Base-by-base conservation (phyloP, 2,113 vertebrate genomes). In the Myiagra hebetior region DNA sequence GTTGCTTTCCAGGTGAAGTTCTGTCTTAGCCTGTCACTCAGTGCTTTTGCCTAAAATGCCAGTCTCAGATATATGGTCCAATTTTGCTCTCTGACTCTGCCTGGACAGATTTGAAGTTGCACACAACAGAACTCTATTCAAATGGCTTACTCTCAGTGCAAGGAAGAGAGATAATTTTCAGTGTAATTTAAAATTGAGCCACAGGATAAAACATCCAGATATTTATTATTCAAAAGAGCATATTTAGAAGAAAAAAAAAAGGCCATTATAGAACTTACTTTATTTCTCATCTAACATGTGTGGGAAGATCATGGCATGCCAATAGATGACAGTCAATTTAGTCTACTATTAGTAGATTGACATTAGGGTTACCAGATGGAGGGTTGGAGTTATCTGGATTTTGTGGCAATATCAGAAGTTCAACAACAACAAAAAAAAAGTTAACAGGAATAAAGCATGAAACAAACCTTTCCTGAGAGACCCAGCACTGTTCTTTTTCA, bases 381-480 rank as follows among this genome's bases (percentile, higher is more conserved):
- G 79, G 64, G 3, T 57, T 98, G 21, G 21, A 96, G 91, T 84
- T 95, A 96, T 17, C 84, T 93, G 17, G 94, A 98, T 56, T 97
- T 98, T 84, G 76, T 95, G 33, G 37, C 39, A 11, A 89, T 96
- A 67, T 84, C 96, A 18, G 76, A 98, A 98, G 95, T 97, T 98
- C 95, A 70, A 52, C 35, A 56, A 60, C 35, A 24, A 42, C 35
- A 56, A 60, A 14, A 37, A 22, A 27, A 42, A 41, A 30, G 8
- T 26, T 59, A 59, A 30, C 28, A 42, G 8, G 11, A 16, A 2
- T 44, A 50, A 63, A 31, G 2, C 33, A 49, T 21, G 13, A 57
- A 65, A 37, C 3, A 35, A n/a, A 15, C 18, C 26, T 39, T 55
- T 35, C 10, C 8, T 37, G 47, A 37, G 85, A 79, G 11, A 59